Percentiles rank a stretch among this genome's conserved stretches.
Evolutionary conservation across 2,888 invertebrate genomes (phyloP).

Genomic region (Phyllotreta cruciferae): DNA sequence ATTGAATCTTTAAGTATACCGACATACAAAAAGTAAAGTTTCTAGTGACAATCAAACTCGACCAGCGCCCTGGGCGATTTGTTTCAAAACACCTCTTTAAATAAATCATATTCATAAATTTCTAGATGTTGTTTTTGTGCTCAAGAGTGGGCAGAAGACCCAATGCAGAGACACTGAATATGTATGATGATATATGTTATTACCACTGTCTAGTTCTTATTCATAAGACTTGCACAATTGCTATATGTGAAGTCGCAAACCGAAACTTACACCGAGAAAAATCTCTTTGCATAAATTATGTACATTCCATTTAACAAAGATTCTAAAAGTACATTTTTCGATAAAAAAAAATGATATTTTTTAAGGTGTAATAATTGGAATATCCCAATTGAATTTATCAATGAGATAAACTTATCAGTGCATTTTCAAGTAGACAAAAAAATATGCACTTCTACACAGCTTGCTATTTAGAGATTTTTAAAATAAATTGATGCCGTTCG

Average conservation of each 20-base stretch:
- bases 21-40: neutral
- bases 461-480: too few species aligned
- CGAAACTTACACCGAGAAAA: conserved; percentile 19
- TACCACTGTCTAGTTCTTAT: conserved; percentile 35
- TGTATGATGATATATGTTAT: conserved; percentile 37
- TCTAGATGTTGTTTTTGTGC: conserved; percentile 33
- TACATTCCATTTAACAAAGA: too few species aligned
- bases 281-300: neutral
- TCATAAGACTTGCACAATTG: conserved; percentile 36
- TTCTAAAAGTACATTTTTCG: too few species aligned
- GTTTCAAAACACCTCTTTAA: conserved; percentile 32
- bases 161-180: conserved; percentile 35
- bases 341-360: neutral
- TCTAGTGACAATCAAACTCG: conserved; percentile 31
- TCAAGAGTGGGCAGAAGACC: conserved; percentile 34
- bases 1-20: neutral
- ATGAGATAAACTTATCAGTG: neutral
- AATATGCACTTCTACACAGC: too few species aligned
- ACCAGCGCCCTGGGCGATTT: conserved; percentile 28
- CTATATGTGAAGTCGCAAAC: conserved; percentile 22
- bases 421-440: too few species aligned
- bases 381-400: neutral
- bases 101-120: conserved; percentile 37
- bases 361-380: neutral
- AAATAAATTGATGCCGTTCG: neutral